These are phyloP conservation scores for Drosophila pandora DNA, from an alignment of 1,140 invertebrate species.

Conservation along the genomic window DNA sequence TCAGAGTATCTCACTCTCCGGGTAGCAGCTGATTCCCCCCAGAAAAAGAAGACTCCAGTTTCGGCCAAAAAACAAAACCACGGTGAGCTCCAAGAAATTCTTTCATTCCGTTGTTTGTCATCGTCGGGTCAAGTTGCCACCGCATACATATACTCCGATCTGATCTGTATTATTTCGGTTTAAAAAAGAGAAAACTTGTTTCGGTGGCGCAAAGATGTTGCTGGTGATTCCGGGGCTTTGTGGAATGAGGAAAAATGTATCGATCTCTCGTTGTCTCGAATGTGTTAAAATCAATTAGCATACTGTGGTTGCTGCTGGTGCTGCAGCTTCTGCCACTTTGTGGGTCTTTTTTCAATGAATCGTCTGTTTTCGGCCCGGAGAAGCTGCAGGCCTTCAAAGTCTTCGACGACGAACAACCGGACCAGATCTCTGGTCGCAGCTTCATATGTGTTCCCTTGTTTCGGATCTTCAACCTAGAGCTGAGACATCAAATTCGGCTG, in stretches of 20 bases:
- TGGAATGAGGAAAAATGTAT: slow-evolving; percentile 73
- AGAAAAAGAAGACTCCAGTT: slow-evolving; percentile 25
- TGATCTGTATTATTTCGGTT: slow-evolving; percentile 12
- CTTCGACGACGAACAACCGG: slow-evolving; percentile 57
- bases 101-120: slow-evolving; percentile 69
- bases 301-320: slow-evolving; percentile 40
- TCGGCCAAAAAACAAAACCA: slow-evolving; percentile 61
- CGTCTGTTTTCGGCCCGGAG: slow-evolving; percentile 49
- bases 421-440: slow-evolving; percentile 55
- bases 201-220: slow-evolving; percentile 60
- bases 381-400: slow-evolving; percentile 61
- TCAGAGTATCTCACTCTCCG: slow-evolving; percentile 24
- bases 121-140: slow-evolving; percentile 57
- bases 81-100: slow-evolving; percentile 60
- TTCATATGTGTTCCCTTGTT: slow-evolving; percentile 75
- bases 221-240: slow-evolving; percentile 21
- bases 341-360: slow-evolving; percentile 51
- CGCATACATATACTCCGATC: slow-evolving; percentile 16
- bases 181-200: slow-evolving; percentile 67
- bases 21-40: slow-evolving; percentile 12
- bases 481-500: slow-evolving; percentile 34
- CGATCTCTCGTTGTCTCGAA: slow-evolving; percentile 45
- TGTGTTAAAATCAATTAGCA: slow-evolving; percentile 82
- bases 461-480: slow-evolving; percentile 66
- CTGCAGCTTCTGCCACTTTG: slow-evolving; percentile 25